Evolutionary conservation across 2,797 vertebrate genomes (phyloP).

Genomic region (Paramormyrops hopkinsi): DNA sequence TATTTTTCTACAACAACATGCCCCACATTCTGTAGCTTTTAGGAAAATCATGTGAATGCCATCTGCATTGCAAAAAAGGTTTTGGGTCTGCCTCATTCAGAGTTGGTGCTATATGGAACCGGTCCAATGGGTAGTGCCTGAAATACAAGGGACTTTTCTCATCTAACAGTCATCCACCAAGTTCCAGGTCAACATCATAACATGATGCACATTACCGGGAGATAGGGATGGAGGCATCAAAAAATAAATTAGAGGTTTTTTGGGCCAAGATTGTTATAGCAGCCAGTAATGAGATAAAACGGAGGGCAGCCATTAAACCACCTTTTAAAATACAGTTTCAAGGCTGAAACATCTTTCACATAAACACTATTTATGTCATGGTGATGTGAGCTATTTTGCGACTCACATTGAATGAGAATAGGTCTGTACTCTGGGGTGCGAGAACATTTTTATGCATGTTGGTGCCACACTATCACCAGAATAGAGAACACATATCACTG

Average conservation of each 20-base stretch:
- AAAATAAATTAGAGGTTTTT: not conserved
- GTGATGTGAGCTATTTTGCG: not conserved
- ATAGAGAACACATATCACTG: not conserved
- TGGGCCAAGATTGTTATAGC: not conserved
- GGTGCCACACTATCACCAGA: not conserved
- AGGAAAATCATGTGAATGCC: not conserved
- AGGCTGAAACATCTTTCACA: not conserved
- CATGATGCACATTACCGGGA: not conserved
- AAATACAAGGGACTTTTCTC: conserved; percentile 22
- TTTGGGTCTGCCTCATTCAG: not conserved
- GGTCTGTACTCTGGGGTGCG: not conserved
- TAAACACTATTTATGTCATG: not conserved
- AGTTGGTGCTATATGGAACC: not conserved
- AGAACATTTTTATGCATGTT: not conserved
- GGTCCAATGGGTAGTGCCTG: conserved; percentile 6
- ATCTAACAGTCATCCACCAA: not conserved
- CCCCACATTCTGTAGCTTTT: not conserved
- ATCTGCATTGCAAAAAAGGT: not conserved
- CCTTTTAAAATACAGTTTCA: not conserved
- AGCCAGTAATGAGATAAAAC: not conserved
- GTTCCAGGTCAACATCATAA: not conserved
- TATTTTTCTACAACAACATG: not conserved
- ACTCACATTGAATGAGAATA: not conserved
- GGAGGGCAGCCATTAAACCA: not conserved
- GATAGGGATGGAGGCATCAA: not conserved